Conservation (phyloP, 92 coral and sea anemone species). For the Heteractis magnifica region DNA sequence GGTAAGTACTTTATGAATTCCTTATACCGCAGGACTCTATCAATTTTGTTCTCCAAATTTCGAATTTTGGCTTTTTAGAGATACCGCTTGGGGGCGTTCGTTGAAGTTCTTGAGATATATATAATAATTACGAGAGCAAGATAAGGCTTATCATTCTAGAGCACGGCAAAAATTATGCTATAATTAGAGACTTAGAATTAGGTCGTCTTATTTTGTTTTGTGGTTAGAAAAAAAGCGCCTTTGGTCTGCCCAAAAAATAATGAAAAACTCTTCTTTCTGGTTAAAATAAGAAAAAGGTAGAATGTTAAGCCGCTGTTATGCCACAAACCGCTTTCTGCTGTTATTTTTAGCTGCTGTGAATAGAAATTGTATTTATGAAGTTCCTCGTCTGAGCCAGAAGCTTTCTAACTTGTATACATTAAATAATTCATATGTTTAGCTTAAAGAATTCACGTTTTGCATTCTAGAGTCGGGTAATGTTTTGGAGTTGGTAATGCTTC, state of each 20-base stretch:
- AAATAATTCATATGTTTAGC: slow-evolving; percentile 30
- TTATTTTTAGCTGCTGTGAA: background rate
- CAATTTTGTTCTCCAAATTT: background rate
- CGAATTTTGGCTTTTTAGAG: background rate
- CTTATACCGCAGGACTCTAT: background rate
- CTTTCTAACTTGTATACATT: slow-evolving; percentile 6
- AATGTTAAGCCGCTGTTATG: too few species aligned
- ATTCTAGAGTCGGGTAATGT: background rate
- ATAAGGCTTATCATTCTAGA: background rate
- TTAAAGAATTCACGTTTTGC: slow-evolving; percentile 7
- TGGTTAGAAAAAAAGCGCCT: background rate
- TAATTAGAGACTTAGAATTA: slow-evolving; percentile 19
- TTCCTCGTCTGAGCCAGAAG: slow-evolving; percentile 2
- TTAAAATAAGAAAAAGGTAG: too few species aligned
- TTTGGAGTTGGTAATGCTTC: too few species aligned
- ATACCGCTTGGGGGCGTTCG: slow-evolving; percentile 21
- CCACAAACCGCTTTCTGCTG: too few species aligned
- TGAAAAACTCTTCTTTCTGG: background rate
- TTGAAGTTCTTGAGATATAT: background rate
- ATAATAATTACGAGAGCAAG: background rate
- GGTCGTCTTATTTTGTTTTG: slow-evolving; percentile 12
- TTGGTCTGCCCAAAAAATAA: background rate
- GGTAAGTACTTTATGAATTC: slow-evolving; percentile 47
- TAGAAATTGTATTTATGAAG: background rate
- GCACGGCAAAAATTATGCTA: slow-evolving; percentile 26